Evolutionary conservation across 1,140 invertebrate species (phyloP).

Genomic region (Dufourea novaeangliae): DNA sequence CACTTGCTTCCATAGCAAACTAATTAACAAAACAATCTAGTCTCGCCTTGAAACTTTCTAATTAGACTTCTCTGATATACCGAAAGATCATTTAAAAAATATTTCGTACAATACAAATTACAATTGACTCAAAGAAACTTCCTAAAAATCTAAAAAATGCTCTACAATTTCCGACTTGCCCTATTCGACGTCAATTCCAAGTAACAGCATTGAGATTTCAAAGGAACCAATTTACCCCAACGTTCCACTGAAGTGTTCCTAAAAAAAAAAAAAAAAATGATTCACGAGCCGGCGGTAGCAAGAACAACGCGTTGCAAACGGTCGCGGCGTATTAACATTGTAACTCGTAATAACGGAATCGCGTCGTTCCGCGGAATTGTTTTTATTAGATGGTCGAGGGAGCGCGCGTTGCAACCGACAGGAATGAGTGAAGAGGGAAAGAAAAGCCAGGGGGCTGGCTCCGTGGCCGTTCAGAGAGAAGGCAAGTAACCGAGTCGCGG

Average conservation of each 20-base stretch:
- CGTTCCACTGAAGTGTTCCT: background rate
- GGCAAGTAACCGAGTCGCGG: slow-evolving; percentile 25
- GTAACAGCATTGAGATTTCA: background rate
- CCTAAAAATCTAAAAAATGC: no score
- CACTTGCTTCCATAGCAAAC: no score
- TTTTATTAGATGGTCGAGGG: slow-evolving; percentile 36
- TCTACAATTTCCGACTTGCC: no score
- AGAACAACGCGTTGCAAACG: background rate
- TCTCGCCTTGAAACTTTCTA: no score
- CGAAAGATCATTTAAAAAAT: no score
- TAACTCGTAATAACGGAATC: slow-evolving; percentile 15
- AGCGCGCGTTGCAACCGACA: slow-evolving; percentile 45
- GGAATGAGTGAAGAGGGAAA: slow-evolving; percentile 43
- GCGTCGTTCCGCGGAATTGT: slow-evolving; percentile 32
- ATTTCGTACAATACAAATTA: no score
- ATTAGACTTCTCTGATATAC: no score
- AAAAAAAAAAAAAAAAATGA: background rate
- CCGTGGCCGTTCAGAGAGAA: background rate
- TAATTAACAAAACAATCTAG: no score
- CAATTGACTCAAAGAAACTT: no score
- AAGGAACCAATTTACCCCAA: background rate
- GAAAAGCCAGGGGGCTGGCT: slow-evolving; percentile 5
- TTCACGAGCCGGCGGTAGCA: no score
- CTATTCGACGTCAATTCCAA: background rate
- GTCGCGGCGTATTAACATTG: background rate